Conservation (phyloP, 2,113 vertebrate species). For the Rhombomys opimus region DNA sequence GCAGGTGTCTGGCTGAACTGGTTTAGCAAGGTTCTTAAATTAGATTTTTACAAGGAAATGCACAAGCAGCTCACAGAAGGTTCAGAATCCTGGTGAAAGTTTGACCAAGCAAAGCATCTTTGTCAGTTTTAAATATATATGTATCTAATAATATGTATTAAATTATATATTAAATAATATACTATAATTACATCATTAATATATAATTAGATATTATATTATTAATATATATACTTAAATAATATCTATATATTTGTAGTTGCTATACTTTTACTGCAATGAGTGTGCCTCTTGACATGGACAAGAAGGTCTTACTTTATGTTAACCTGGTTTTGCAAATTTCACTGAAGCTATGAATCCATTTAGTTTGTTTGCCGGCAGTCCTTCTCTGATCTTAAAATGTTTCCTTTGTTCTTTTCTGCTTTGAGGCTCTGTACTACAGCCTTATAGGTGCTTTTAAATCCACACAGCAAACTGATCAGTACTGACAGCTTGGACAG, state of each 20-base stretch:
- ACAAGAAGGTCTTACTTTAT: background rate
- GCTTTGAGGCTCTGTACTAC: background rate
- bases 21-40: background rate
- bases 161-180: too few species aligned
- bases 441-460: background rate
- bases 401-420: background rate
- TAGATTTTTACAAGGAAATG: background rate
- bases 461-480: background rate
- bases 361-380: background rate
- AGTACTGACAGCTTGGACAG: background rate
- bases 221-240: too few species aligned
- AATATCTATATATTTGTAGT: background rate
- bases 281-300: background rate
- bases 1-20: background rate
- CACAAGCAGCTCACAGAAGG: background rate
- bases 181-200: too few species aligned
- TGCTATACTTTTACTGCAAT: background rate
- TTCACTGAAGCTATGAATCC: background rate
- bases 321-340: background rate
- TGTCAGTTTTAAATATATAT: background rate
- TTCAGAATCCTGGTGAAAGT: background rate
- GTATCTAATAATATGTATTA: background rate
- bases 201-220: too few species aligned
- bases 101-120: background rate
- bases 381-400: background rate